Percentiles rank a stretch among this genome's conserved stretches.
phyloP scores from a whole-genome alignment of 2,797 vertebrate genomes.

The Xerus rutilus region DNA sequence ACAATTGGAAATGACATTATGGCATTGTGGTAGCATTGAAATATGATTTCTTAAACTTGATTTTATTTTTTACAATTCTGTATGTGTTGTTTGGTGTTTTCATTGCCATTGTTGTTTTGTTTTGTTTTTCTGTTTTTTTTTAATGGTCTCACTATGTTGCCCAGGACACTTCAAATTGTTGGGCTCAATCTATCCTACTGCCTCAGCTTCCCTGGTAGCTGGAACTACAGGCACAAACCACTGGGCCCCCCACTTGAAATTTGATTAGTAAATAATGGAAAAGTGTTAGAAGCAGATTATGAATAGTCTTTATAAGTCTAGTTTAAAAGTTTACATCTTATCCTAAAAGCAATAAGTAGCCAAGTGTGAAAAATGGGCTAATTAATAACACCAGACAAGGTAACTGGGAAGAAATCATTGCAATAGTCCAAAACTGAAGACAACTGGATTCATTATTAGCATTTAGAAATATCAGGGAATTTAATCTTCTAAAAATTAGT shows the following conservation, averaged over 20 bases:
- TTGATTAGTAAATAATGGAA: neutral
- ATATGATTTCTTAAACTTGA: neutral
- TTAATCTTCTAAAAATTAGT: neutral
- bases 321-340: too few relatives aligned
- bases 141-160: neutral
- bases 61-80: too few relatives aligned
- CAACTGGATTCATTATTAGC: neutral
- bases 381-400: neutral
- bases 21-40: neutral
- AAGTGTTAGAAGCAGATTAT: neutral
- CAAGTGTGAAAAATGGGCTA: neutral
- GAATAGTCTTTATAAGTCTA: neutral
- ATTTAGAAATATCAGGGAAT: neutral
- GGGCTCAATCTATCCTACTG: neutral
- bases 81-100: too few relatives aligned
- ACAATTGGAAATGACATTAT: neutral
- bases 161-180: neutral
- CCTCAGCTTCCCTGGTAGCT: neutral
- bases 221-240: too few relatives aligned
- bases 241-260: neutral
- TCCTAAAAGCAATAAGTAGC: neutral
- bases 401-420: neutral
- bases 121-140: too few relatives aligned
- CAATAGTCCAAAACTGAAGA: neutral
- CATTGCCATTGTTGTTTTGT: too few relatives aligned